Percentiles rank a stretch among this genome's conserved stretches.
phyloP scores from a whole-genome alignment of 2,113 vertebrate genomes.

The Alosa alosa region DNA sequence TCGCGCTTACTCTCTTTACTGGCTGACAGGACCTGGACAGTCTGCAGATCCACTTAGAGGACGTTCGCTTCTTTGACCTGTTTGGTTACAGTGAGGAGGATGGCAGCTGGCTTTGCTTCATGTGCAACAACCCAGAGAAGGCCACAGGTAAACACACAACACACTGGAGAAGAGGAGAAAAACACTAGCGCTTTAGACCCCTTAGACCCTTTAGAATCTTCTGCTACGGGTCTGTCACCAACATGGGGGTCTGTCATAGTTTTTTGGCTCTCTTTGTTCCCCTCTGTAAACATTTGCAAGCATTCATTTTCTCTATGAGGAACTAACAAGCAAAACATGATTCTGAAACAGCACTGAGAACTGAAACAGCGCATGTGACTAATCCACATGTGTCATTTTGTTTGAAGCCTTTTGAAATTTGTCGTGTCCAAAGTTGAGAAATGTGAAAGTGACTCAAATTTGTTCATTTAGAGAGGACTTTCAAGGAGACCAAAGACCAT shows the following conservation, averaged over 20 bases:
- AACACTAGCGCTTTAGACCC: neutral
- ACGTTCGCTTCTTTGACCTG: constrained; percentile 95
- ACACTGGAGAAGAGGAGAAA: neutral
- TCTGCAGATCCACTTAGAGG: constrained; percentile 85
- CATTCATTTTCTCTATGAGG: neutral
- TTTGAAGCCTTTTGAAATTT: neutral
- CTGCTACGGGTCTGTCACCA: too few relatives aligned
- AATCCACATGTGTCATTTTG: neutral
- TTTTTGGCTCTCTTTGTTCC: neutral
- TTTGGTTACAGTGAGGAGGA: constrained; percentile 90
- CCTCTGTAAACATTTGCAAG: neutral
- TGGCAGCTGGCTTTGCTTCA: constrained; percentile 90
- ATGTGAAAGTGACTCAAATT: neutral
- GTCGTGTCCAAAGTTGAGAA: neutral
- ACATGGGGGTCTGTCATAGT: neutral
- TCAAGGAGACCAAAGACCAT: neutral
- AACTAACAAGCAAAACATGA: neutral
- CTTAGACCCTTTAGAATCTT: neutral
- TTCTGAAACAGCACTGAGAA: neutral
- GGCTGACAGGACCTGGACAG: constrained; percentile 83
- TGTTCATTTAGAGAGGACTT: neutral
- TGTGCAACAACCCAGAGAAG: constrained; percentile 96
- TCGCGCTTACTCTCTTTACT: constrained; percentile 28
- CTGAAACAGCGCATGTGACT: neutral
- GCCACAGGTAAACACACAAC: constrained; percentile 77